These are phyloP conservation scores for Gallinago solitaria DNA, from an alignment of 2,797 vertebrate species.

Conservation along the genomic window DNA sequence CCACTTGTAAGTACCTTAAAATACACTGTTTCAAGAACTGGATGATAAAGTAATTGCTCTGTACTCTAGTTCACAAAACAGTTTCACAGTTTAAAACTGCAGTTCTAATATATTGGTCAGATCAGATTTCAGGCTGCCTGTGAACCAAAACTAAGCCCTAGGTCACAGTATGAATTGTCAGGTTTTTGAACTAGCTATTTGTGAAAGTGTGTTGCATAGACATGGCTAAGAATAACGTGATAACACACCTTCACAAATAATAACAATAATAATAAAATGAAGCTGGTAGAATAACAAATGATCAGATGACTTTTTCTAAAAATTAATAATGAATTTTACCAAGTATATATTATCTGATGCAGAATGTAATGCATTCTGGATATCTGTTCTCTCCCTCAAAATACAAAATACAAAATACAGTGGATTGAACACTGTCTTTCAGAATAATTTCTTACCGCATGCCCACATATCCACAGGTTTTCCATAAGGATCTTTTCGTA, in stretches of 20 bases:
- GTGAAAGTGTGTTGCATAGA: background rate
- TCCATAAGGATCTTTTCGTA: slow-evolving; percentile 96
- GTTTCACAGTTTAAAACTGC: background rate
- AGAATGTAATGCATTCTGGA: background rate
- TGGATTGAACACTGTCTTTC: background rate
- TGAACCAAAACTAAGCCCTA: background rate
- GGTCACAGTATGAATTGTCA: background rate
- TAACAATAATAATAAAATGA: background rate
- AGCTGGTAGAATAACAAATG: background rate
- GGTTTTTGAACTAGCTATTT: background rate
- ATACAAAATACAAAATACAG: too few species aligned
- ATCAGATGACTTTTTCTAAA: background rate
- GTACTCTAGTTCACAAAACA: background rate
- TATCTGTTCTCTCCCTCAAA: background rate
- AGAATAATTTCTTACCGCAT: slow-evolving; percentile 84
- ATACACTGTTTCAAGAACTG: background rate
- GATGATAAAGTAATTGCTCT: background rate
- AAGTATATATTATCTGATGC: background rate
- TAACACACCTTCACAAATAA: background rate
- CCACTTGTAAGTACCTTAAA: background rate
- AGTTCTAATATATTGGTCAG: background rate
- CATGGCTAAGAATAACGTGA: background rate
- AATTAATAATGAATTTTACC: background rate
- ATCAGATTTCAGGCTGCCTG: background rate
- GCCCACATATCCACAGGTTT: slow-evolving; percentile 99